Base-by-base conservation (phyloP, 2,888 invertebrate genomes). In the Drosophila melanosoma region DNA sequence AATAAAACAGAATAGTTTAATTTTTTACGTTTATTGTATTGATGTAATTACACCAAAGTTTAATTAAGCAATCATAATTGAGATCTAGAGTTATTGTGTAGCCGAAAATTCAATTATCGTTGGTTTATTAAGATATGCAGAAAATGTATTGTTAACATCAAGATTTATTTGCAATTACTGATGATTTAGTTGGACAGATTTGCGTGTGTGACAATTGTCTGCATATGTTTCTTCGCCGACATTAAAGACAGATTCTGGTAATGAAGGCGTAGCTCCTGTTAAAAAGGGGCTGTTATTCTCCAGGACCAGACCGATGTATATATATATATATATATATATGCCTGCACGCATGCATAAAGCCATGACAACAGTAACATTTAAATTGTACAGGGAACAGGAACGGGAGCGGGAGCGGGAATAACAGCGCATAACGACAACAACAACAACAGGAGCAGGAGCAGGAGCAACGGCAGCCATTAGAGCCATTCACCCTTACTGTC, bases 401-500 rank as follows among this genome's bases (percentile, higher is more conserved):
- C 29, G n/a, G 48, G 68, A 68, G 69, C 11, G 67, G 33, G 64
- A 72, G 67, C 42, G 74, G 69, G 65, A n/a, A 67, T 59, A 74
- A 76, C 64, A 82, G 61, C 62, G 56, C 74, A 70, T 71, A 76
- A 79, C 72, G 69, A 74, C 71, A 67, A 66, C 59, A 76, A 53
- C 53, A 63, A 67, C 51, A 62, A 32, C 29, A 62, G 17, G 23
- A 60, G 60, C 60, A 54, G 32, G 40, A 52, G 68, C 56, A 40
- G 45, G 58, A 67, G 29, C 48, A 86, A 82, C 76, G 80, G 75
- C 86, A 76, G 82, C 82, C 87, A 84, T 91, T 90, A 88, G 79
- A 89, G 76, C 83, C 91, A 91, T 91, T 91, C 89, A 89, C 91
- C 91, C 91, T 89, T 87, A 90, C 85, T 89, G 91, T 92, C 92